Base-by-base conservation (phyloP, 2,797 vertebrate species). In the Scyliorhinus canicula region DNA sequence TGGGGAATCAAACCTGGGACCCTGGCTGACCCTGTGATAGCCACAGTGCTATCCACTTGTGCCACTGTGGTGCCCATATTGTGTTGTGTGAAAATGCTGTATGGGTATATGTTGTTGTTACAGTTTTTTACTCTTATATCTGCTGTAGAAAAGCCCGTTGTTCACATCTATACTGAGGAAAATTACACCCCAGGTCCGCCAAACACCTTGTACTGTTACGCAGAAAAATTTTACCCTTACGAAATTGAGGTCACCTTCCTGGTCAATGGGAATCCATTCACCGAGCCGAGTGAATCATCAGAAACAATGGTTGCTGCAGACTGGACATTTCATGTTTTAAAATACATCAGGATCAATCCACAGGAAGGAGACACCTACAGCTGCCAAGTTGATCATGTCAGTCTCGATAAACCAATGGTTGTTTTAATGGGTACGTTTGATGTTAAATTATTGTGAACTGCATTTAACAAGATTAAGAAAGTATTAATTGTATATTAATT, bases 381-480 rank as follows among this genome's bases (percentile, higher is more conserved):
- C 28, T 86, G 84, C 50, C 50, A 14, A 1, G 84, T 28, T 4
- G 50, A 52, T 52, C 84, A 86, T 12, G 12, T 86, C 26, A 55
- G 84, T 52, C 84, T 86, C 3, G 50, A 55, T 1, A 3, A 55
- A 55, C 47, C 47, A 3, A 11, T 86, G 4, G 55, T 12, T 31
- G 47, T 55, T 28, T 86, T 28, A 8, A 11, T 86, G 3, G 84
- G 84, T 86, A 86, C 4, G 84, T 55, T 7, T n/a, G 2, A 35
- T 14, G 1, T 14, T 4, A n/a, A 11, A 2, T n/a, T 2, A n/a
- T 11, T n/a, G 9, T n/a, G 8, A 2, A 14, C 71, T n/a, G 9
- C 71, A 67, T 67, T 67, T 40, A 2, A n/a, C 31, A 67, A 77
- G 14, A n/a, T 3, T 3, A 28, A 69, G 67, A 28, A 1, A 3